phyloP scores from a whole-genome alignment of 2,888 invertebrate genomes.

The Gastrophysa polygoni region DNA sequence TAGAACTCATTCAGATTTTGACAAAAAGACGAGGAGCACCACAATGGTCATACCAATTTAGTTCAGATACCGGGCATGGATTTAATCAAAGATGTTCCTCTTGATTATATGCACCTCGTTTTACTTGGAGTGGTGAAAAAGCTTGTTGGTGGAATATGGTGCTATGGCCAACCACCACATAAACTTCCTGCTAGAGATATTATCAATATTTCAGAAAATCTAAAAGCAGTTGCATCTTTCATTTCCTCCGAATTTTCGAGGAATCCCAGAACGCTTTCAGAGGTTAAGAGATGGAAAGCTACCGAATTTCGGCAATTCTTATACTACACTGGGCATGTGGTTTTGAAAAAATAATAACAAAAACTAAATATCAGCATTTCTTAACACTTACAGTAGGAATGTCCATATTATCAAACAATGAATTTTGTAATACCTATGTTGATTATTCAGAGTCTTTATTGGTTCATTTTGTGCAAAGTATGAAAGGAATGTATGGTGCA shows the following conservation, averaged over 20 bases:
- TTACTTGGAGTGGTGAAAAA: slow-evolving; percentile 16
- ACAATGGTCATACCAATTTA: slow-evolving; percentile 6
- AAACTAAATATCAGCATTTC: slow-evolving; percentile 2
- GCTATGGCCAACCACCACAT: slow-evolving; percentile 17
- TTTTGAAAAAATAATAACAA: background rate
- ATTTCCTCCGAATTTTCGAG: slow-evolving; percentile 11
- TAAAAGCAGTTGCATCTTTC: background rate
- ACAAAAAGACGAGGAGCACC: slow-evolving; percentile 2
- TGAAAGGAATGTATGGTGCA: too few species aligned
- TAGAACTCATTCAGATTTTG: slow-evolving; percentile 6
- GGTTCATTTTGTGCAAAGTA: background rate
- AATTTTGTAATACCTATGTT: background rate
- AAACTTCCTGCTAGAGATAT: slow-evolving; percentile 7
- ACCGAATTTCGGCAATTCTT: slow-evolving; percentile 1
- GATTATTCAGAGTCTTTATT: slow-evolving; percentile 4
- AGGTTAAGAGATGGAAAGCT: slow-evolving; percentile 13
- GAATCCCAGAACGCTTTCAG: slow-evolving; percentile 6
- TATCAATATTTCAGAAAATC: slow-evolving; percentile 1
- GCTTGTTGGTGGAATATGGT: slow-evolving; percentile 11
- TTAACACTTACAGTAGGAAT: slow-evolving; percentile 1
- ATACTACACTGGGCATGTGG: background rate
- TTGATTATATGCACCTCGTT: slow-evolving; percentile 16
- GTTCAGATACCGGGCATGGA: slow-evolving; percentile 12
- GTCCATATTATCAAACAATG: background rate
- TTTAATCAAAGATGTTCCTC: slow-evolving; percentile 9